Conservation (phyloP, 2,888 invertebrate species). For the Ochropleura plecta region DNA sequence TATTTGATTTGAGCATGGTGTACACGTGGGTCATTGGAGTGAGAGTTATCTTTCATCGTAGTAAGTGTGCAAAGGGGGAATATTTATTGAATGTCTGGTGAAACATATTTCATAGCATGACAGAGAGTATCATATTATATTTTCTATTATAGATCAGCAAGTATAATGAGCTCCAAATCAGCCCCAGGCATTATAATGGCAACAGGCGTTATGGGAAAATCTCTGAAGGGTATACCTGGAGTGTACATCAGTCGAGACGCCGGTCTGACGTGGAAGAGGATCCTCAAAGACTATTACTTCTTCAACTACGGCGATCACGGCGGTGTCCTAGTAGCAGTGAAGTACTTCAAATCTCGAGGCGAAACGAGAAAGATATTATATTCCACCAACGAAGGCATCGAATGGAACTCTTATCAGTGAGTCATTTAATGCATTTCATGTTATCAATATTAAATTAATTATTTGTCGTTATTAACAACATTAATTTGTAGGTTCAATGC, state of each 20-base stretch:
- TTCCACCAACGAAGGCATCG: constrained; percentile 96
- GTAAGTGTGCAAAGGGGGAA: constrained; percentile 11
- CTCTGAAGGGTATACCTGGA: constrained; percentile 95
- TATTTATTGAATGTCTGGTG: constrained; percentile 29
- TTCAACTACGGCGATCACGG: constrained; percentile 98
- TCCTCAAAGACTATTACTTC: constrained; percentile 95
- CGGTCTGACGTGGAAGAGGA: constrained; percentile 92
- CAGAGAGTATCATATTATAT: constrained; percentile 28
- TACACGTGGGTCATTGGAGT: constrained; percentile 16
- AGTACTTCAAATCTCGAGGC: constrained; percentile 94
- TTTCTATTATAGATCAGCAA: constrained; percentile 91
- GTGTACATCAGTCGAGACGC: constrained; percentile 85
- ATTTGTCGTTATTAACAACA: constrained; percentile 49
- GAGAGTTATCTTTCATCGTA: constrained; percentile 22
- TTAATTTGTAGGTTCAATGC: constrained; percentile 91
- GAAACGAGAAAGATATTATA: constrained; percentile 95
- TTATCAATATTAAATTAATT: constrained; percentile 53
- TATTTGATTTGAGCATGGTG: constrained; percentile 44
- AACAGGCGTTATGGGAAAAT: constrained; percentile 94
- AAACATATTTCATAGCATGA: constrained; percentile 11
- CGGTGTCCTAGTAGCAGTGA: constrained; percentile 96
- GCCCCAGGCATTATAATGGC: constrained; percentile 97
- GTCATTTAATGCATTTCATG: constrained; percentile 66
- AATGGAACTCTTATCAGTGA: constrained; percentile 93
- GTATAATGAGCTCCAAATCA: constrained; percentile 96